Percentiles rank a stretch among this genome's conserved stretches.
phyloP scores from a whole-genome alignment of 53 echinoderm and acorn worm species.

The Patiria pectinifera region DNA sequence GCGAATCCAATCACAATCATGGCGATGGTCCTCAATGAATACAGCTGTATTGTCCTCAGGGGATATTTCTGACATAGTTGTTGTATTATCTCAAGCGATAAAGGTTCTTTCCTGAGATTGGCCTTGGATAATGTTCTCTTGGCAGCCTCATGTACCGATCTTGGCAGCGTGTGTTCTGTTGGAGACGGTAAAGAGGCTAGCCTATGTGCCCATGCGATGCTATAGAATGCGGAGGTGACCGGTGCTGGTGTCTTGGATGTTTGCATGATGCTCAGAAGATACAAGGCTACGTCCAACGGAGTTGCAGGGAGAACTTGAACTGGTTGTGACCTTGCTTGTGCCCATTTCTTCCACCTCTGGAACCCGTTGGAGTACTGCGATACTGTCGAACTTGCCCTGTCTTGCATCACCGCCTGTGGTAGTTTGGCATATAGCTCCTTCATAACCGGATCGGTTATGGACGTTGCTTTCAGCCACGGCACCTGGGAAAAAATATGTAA shows the following conservation, averaged over 20 bases:
- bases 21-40: background rate
- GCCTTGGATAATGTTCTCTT: slow-evolving; percentile 17
- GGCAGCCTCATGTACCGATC: slow-evolving; percentile 10
- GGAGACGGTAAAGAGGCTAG: slow-evolving; percentile 14
- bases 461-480: background rate
- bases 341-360: slow-evolving; percentile 4
- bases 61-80: slow-evolving; percentile 1
- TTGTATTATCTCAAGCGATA: slow-evolving; percentile 7
- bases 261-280: slow-evolving; percentile 40
- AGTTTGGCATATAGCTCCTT: background rate
- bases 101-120: slow-evolving; percentile 4
- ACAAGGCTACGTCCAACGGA: slow-evolving; percentile 21
- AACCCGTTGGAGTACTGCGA: slow-evolving; percentile 2
- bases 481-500: background rate
- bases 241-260: slow-evolving; percentile 15
- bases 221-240: slow-evolving; percentile 26
- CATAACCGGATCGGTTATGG: background rate
- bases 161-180: slow-evolving; percentile 24
- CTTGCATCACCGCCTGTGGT: background rate
- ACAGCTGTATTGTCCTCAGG: background rate
- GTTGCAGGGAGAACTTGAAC: slow-evolving; percentile 21
- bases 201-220: slow-evolving; percentile 50
- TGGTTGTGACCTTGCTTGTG: slow-evolving; percentile 17
- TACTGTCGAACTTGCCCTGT: background rate
- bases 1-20: slow-evolving; percentile 10